phyloP scores from a whole-genome alignment of 1,140 invertebrate species.

The Zelostemma sp. region DNA sequence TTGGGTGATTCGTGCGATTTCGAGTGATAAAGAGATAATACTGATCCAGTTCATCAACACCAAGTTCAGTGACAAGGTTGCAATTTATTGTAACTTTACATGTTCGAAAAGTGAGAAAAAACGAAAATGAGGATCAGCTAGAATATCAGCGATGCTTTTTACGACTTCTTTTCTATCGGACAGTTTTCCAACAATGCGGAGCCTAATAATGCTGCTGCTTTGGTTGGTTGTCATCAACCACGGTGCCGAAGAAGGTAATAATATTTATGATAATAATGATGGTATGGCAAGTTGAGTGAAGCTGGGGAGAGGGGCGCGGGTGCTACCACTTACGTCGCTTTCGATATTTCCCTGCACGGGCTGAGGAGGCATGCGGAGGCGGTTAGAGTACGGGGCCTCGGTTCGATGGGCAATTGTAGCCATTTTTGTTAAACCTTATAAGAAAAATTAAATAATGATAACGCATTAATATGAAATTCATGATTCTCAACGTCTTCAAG shows the following conservation, averaged over 20 bases:
- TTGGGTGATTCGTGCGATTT: neutral
- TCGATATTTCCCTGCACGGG: no score
- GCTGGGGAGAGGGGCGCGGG: neutral
- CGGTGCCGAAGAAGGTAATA: slow-evolving; percentile 21
- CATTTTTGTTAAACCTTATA: no score
- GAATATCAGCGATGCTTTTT: neutral
- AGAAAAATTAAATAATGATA: no score
- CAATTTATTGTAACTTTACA: no score
- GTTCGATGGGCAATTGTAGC: no score
- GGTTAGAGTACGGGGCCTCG: neutral
- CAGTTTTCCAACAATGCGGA: slow-evolving; percentile 25
- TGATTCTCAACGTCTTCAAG: no score
- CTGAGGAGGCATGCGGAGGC: neutral
- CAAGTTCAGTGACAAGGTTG: neutral
- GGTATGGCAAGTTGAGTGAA: neutral
- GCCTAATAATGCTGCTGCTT: slow-evolving; percentile 6
- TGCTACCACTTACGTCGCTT: neutral
- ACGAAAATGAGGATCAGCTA: slow-evolving; percentile 29
- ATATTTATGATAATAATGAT: neutral
- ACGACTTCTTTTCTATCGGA: neutral
- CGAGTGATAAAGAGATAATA: neutral
- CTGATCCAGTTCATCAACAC: no score
- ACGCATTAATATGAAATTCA: no score
- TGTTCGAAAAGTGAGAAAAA: neutral
- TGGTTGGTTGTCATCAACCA: slow-evolving; percentile 19